Conservation (phyloP, 2,888 invertebrate genomes). For the Lobophora halterata region DNA sequence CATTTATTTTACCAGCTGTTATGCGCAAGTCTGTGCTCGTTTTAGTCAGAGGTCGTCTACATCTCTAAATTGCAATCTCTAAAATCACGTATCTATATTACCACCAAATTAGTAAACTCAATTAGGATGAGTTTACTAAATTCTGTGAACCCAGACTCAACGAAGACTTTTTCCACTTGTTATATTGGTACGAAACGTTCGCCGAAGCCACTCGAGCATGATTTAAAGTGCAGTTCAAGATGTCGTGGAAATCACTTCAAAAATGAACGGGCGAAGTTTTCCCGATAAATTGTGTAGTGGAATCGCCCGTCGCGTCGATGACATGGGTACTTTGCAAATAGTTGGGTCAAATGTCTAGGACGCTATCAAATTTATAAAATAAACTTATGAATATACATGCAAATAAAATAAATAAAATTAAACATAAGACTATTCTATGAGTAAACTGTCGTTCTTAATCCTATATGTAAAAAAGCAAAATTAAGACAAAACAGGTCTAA, state of each 20-base stretch:
- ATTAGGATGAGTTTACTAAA: neutral
- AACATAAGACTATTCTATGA: too few relatives aligned
- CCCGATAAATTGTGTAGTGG: constrained; percentile 4
- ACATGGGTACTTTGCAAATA: constrained; percentile 23
- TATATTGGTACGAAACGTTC: neutral
- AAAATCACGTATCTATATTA: too few relatives aligned
- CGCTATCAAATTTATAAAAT: constrained; percentile 8
- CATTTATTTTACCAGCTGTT: too few relatives aligned
- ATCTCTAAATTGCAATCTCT: too few relatives aligned
- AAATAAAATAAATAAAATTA: too few relatives aligned
- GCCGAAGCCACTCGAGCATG: neutral
- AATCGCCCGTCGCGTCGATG: neutral
- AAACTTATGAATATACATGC: too few relatives aligned
- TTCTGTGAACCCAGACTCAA: neutral
- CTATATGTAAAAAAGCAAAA: too few relatives aligned
- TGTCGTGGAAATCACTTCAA: neutral
- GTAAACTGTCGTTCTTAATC: too few relatives aligned
- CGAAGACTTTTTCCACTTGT: constrained; percentile 1
- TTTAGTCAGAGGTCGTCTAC: too few relatives aligned
- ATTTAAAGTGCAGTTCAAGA: constrained; percentile 1
- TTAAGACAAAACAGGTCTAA: too few relatives aligned
- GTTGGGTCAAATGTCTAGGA: constrained; percentile 34
- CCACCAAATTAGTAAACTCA: neutral
- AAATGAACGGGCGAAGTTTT: constrained; percentile 4
- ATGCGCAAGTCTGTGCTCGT: too few relatives aligned